A percentile compares a stretch with the other conserved stretches of the same genome.
Evolutionary conservation across 2,888 invertebrate species (phyloP).

Genomic region (Mystacides longicornis): DNA sequence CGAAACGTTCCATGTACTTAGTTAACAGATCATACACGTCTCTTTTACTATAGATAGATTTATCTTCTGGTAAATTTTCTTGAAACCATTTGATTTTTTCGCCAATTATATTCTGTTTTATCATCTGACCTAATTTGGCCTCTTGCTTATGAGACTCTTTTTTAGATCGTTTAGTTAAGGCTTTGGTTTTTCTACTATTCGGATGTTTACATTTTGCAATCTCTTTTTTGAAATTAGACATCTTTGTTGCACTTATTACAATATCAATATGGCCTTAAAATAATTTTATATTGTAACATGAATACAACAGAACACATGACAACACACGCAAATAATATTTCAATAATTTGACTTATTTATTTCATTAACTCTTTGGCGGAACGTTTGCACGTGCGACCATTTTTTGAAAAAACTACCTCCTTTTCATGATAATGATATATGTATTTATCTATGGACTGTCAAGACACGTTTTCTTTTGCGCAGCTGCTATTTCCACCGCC

Average conservation of each 20-base stretch:
- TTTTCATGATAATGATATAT: too few relatives aligned
- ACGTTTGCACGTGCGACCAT: too few relatives aligned
- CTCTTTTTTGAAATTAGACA: conserved; percentile 41
- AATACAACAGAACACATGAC: too few relatives aligned
- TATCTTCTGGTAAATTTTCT: conserved; percentile 52
- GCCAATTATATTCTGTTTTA: conserved; percentile 65
- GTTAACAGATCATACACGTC: conserved; percentile 53
- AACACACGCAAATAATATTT: too few relatives aligned
- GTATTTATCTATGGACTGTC: too few relatives aligned
- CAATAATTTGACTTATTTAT: too few relatives aligned
- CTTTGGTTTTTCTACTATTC: conserved; percentile 74
- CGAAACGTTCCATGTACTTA: conserved; percentile 53
- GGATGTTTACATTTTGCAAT: conserved; percentile 67
- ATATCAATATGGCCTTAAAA: too few relatives aligned
- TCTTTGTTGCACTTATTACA: background rate
- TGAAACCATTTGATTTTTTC: conserved; percentile 78
- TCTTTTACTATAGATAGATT: conserved; percentile 50
- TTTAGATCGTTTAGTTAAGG: conserved; percentile 62
- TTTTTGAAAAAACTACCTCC: too few relatives aligned
- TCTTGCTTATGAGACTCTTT: conserved; percentile 55
- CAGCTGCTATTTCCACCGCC: too few relatives aligned
- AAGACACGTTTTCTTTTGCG: too few relatives aligned
- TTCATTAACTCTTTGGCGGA: too few relatives aligned
- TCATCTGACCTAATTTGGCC: conserved; percentile 55
- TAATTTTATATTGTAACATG: too few relatives aligned